These are phyloP conservation scores for Cyrtodaria siliqua DNA, from an alignment of 2,888 invertebrate genomes.

Conservation along the genomic window DNA sequence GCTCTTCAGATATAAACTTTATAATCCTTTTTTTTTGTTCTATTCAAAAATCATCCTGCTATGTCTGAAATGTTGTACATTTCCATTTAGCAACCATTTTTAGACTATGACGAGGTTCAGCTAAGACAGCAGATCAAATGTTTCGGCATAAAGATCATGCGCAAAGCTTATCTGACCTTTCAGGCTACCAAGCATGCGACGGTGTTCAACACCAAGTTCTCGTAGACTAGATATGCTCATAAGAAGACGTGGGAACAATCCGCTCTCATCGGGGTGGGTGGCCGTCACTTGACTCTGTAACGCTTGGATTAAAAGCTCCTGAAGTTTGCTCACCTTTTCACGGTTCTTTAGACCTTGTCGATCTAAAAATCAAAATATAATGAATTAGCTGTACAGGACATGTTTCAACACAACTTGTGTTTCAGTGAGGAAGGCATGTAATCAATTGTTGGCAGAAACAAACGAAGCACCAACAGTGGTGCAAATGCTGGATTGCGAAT, in stretches of 20 bases:
- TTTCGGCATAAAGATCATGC: slow-evolving; percentile 84
- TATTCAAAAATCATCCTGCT: background rate
- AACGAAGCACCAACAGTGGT: too few relatives aligned
- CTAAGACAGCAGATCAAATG: slow-evolving; percentile 81
- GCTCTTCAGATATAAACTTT: background rate
- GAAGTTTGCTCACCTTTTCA: slow-evolving; percentile 83
- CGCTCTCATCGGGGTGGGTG: slow-evolving; percentile 81
- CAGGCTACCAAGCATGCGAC: slow-evolving; percentile 82
- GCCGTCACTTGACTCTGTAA: slow-evolving; percentile 81
- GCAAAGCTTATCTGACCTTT: slow-evolving; percentile 83
- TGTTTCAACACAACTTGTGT: too few relatives aligned
- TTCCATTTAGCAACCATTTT: background rate
- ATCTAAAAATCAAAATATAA: slow-evolving; percentile 73
- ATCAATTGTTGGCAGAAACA: too few relatives aligned
- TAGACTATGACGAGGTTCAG: background rate
- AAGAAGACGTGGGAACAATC: slow-evolving; percentile 84
- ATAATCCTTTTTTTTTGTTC: slow-evolving; percentile 9
- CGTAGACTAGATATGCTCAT: slow-evolving; percentile 85
- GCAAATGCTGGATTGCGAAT: too few relatives aligned
- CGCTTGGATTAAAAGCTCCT: slow-evolving; percentile 83
- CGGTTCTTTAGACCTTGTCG: slow-evolving; percentile 83
- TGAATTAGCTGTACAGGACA: background rate
- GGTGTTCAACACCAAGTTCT: slow-evolving; percentile 85
- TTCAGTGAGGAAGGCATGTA: too few relatives aligned
- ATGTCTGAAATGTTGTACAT: background rate